Evolutionary conservation across 2,113 vertebrate genomes (phyloP), one percentile per base, ranked within the genome.

Genomic region (Oncorhynchus kisutch): DNA sequence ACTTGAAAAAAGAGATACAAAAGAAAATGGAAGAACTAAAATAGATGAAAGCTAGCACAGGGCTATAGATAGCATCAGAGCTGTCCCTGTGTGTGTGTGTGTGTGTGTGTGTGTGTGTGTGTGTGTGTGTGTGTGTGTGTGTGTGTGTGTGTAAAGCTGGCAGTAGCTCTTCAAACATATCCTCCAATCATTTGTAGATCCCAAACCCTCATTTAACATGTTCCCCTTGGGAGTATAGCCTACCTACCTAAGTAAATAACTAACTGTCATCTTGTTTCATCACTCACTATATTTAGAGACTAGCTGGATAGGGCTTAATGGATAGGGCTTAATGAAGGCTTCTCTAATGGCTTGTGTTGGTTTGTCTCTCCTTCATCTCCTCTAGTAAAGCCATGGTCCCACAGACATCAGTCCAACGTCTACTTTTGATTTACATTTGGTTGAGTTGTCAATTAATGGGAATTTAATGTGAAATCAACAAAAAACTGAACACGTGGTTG

Each of bases 301-400:
- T 9, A 78, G 74, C 76, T 75, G 78, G 77, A 62, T 6, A 39
- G 39, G 8, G 39, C 34, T 39, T 72, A 84, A 81, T n/a, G n/a
- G n/a, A n/a, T n/a, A n/a, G n/a, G n/a, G n/a, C n/a, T n/a, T n/a
- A n/a, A n/a, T 78, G 62, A 81, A 79, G 39, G 60, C 57, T 64
- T 71, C 76, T 76, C 76, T 82, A 51, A 51, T 75, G 75, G 65
- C 2, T 16, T 29, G 64, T 67, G 74, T 64, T 78, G 74, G 59
- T 49, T 71, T 13, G 16, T 39, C 25, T 20, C 25, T 29, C 62
- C 72, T 8, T 25, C 49, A 64, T 74, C 72, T 76, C 66, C 79
- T 79, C 83, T 39, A 39, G 7, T 9, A 39, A 39, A 8, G 34
- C 39, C 39, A 39, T 9, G 39, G 39, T 39, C 39, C 39, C 39